Base-by-base conservation (phyloP, 2,888 invertebrate genomes). In the Nemoura dubitans region DNA sequence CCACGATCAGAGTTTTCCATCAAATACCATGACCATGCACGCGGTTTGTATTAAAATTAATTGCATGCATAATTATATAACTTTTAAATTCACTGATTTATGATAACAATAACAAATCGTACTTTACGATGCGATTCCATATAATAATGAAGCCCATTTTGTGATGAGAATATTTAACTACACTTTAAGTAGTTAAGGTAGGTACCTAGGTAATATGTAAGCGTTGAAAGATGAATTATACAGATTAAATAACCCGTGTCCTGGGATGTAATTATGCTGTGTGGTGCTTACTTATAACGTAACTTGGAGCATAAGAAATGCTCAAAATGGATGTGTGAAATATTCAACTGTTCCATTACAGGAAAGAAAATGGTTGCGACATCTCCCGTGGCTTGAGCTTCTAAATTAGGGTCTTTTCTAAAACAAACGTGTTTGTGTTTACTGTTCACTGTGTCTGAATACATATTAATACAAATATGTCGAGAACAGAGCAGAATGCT, bases 401-500 rank as follows among this genome's bases (percentile, higher is more conserved):
- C 59, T 59, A 59, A 59, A 59, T 59, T 59, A 59, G 59, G 59
- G 16, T 59, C 59, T 59, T n/a, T 21, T 59, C 59, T 59, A 10
- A 59, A 7, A 16, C 21, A 59, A 3, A 59, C 59, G 14, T 59
- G 59, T 59, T 21, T 59, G 59, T 59, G 59, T 59, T 59, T 59
- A 59, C 59, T 59, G 59, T 59, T 59, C 59, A 21, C 59, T 14
- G 21, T 59, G 59, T 59, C 59, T 59, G 59, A 59, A 59, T 59
- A 21, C 21, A 59, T 59, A 59, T 59, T 59, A 59, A 16, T 59
- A 59, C 27, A 28, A 26, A 78, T 78, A 28, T 28, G 78, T 78
- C 26, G 78, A 78, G 27, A 76, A 16, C 7, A 76, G 76, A 28
- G 78, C 28, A 27, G 78, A 78, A 83, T 83, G 30, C 83, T 83